Evolutionary conservation across 2,888 invertebrate genomes (phyloP).

Genomic region (Anthophora plumipes): DNA sequence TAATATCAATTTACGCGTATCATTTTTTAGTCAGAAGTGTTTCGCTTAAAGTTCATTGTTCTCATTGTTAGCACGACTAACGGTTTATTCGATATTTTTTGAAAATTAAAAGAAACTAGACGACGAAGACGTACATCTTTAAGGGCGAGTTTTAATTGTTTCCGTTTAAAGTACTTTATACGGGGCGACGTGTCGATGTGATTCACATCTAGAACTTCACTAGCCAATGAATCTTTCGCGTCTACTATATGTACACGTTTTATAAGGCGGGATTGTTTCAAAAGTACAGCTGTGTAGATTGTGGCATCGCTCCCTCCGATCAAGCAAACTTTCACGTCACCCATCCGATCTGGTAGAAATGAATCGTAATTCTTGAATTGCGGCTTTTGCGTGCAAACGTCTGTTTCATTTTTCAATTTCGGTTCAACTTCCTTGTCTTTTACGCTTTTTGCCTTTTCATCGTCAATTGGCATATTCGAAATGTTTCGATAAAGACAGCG

Average conservation of each 20-base stretch:
- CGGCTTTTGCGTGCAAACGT: neutral
- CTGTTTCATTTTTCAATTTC: neutral
- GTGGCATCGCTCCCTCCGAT: constrained; percentile 77
- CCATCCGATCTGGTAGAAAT: constrained; percentile 38
- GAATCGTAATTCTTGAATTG: constrained; percentile 24
- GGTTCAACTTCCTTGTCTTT: neutral
- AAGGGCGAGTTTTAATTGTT: constrained; percentile 69
- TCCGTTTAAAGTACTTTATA: constrained; percentile 73
- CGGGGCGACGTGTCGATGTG: constrained; percentile 77
- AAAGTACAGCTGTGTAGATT: constrained; percentile 74
- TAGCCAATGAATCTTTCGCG: constrained; percentile 64
- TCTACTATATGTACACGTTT: constrained; percentile 76
- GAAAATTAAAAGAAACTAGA: neutral
- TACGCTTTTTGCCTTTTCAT: constrained; percentile 6
- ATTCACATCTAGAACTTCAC: constrained; percentile 67
- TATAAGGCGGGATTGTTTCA: constrained; percentile 78
- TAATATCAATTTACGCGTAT: constrained; percentile 12
- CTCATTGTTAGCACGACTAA: neutral
- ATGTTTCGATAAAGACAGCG: constrained; percentile 7
- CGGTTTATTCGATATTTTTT: neutral
- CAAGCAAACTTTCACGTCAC: constrained; percentile 73
- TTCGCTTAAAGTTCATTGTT: neutral
- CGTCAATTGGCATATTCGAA: constrained; percentile 39
- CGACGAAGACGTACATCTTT: constrained; percentile 57
- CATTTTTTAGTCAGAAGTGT: neutral